Base-by-base conservation (phyloP, 2,113 vertebrate species). In the Thermophis baileyi region DNA sequence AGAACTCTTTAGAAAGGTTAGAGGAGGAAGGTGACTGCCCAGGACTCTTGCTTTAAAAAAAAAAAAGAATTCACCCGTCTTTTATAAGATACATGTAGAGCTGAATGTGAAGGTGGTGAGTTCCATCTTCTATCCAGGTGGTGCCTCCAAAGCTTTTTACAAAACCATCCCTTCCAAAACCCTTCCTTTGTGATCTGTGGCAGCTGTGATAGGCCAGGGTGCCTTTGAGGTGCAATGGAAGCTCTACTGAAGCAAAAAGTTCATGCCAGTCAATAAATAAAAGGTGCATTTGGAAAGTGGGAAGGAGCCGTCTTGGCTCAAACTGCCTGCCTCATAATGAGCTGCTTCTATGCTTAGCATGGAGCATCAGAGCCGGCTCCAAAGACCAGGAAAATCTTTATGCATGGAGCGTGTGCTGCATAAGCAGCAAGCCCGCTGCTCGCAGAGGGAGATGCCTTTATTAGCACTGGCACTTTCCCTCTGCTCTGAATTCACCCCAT, bases 401-500 rank as follows among this genome's bases (percentile, higher is more conserved):
- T 89, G 93, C 86, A 50, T 51, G 63, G 51, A 60, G 90, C 51
- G 27, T 93, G 86, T 30, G 60, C 50, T 22, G 87, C 86, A 46
- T 92, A 91, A 89, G 40, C 87, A 90, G 91, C 91, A 74, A 89
- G 57, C 93, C 93, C 94, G 93, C 51, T 90, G 90, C 86, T 88
- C 60, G 91, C 96, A 95, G 96, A 30, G 95, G 94, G 95, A 94
- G 93, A 94, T 96, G 93, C 96, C 97, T 96, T 95, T 96, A 98
- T 98, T 97, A 98, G 97, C 97, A 98, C 97, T 98, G 98, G 97
- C 98, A 98, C 97, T 95, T 97, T 94, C 94, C 96, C 89, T 94
- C 95, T 89, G 92, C 94, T 97, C 96, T 93, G 93, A 94, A 88
- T 91, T 60, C 93, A 94, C 93, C 47, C 87, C 90, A 98, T 98